These are phyloP conservation scores for Lasioglossum calceatum DNA, from an alignment of 2,888 invertebrate genomes.

Conservation along the genomic window DNA sequence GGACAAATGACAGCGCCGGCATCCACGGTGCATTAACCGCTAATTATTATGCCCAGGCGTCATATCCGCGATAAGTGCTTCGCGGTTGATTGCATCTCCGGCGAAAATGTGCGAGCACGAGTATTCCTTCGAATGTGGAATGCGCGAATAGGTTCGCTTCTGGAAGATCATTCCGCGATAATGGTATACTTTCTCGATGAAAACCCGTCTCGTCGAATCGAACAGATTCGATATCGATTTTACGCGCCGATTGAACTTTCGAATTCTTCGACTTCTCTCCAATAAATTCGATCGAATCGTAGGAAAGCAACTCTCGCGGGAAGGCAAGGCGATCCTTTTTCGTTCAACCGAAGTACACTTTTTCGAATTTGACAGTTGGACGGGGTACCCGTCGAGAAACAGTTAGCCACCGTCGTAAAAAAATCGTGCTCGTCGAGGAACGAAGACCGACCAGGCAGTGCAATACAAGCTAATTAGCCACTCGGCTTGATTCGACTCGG, in stretches of 20 bases:
- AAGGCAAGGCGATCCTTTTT: background rate
- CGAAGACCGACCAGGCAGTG: background rate
- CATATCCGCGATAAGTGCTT: conserved; percentile 21
- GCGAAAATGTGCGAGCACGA: background rate
- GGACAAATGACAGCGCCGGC: conserved; percentile 30
- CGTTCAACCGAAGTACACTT: background rate
- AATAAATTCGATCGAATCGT: background rate
- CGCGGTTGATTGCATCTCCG: conserved; percentile 34
- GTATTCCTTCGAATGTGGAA: background rate
- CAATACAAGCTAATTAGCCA: background rate
- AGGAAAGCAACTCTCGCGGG: background rate
- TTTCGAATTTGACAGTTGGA: background rate
- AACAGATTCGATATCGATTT: background rate
- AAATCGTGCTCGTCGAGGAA: background rate
- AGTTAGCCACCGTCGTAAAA: background rate
- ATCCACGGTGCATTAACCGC: conserved; percentile 53
- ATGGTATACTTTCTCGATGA: background rate
- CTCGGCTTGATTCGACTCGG: background rate
- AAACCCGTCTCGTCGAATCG: background rate
- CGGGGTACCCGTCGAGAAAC: background rate
- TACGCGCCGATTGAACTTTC: background rate
- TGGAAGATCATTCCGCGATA: background rate
- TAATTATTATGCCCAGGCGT: conserved; percentile 40
- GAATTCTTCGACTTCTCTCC: background rate
- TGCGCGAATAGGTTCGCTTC: background rate